A percentile compares a stretch with the other conserved stretches of the same genome.
phyloP scores from a whole-genome alignment of 2,888 invertebrate genomes.

The Aradus depressus region DNA sequence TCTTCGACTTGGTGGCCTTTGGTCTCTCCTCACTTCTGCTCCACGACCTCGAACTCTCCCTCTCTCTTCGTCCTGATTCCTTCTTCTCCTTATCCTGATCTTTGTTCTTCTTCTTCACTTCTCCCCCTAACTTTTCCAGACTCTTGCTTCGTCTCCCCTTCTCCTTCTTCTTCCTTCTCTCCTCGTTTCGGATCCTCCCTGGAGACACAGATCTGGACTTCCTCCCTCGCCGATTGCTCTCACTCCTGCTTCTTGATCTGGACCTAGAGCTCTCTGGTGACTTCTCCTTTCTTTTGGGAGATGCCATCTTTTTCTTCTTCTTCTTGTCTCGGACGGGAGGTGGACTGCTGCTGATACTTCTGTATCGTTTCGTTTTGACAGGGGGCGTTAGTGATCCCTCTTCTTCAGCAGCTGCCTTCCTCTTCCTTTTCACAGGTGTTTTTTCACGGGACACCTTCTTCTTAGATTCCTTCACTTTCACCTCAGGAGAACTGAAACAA shows the following conservation, averaged over 20 bases:
- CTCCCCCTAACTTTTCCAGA: slow-evolving; percentile 4
- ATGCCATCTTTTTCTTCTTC: slow-evolving; percentile 14
- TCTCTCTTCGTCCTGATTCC: slow-evolving; percentile 12
- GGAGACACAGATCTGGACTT: too few relatives aligned
- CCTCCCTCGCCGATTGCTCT: background rate
- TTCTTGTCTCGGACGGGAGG: slow-evolving; percentile 34
- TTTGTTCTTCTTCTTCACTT: slow-evolving; percentile 4
- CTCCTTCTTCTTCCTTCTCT: background rate
- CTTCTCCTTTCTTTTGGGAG: slow-evolving; percentile 2
- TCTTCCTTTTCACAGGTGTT: slow-evolving; percentile 57
- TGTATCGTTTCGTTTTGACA: slow-evolving; percentile 24
- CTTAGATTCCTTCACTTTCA: slow-evolving; percentile 16
- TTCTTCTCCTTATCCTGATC: slow-evolving; percentile 10
- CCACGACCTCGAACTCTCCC: slow-evolving; percentile 34
- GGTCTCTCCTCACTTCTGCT: slow-evolving; percentile 32
- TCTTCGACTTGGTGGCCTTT: slow-evolving; percentile 28
- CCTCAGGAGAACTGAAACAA: slow-evolving; percentile 50
- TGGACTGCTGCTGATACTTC: slow-evolving; percentile 21
- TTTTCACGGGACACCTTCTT: slow-evolving; percentile 39
- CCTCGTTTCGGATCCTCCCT: too few relatives aligned
- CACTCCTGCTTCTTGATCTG: background rate
- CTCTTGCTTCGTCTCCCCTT: background rate
- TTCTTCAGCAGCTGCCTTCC: slow-evolving; percentile 35
- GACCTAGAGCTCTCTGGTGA: background rate
- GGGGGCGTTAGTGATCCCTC: slow-evolving; percentile 15